Evolutionary conservation across 1,140 invertebrate species (phyloP).

Genomic region (Galendromus occidentalis): DNA sequence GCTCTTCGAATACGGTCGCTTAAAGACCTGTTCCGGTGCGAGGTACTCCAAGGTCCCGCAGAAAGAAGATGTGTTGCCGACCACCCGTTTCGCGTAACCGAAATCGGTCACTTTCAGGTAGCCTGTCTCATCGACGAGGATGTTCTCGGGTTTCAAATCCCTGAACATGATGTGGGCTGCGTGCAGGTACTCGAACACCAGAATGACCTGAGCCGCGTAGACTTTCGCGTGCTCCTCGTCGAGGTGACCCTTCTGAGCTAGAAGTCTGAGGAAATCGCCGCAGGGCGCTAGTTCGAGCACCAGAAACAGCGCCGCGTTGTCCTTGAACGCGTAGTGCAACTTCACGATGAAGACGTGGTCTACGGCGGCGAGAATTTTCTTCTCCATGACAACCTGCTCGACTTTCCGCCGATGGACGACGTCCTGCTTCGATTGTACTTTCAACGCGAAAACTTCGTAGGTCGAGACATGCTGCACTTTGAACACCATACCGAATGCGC

Average conservation of each 20-base stretch:
- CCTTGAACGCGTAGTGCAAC: constrained; percentile 1
- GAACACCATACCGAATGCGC: background rate
- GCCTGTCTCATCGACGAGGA: background rate
- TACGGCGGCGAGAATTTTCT: background rate
- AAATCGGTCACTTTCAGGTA: background rate
- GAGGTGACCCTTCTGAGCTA: constrained; percentile 40
- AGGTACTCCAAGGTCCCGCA: too few relatives aligned
- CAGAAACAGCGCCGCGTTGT: background rate
- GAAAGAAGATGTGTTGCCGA: background rate
- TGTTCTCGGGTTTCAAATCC: constrained; percentile 33
- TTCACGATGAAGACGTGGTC: background rate
- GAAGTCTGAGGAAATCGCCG: background rate
- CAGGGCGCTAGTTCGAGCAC: background rate
- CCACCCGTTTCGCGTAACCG: background rate
- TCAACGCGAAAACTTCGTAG: background rate
- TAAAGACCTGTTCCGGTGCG: too few relatives aligned
- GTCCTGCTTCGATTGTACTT: background rate
- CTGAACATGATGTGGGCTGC: constrained; percentile 54
- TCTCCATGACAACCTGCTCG: background rate
- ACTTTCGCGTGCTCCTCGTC: constrained; percentile 71
- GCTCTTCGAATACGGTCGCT: too few relatives aligned
- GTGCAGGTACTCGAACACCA: constrained; percentile 89
- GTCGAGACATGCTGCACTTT: background rate
- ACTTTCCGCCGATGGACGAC: background rate
- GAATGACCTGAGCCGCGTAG: constrained; percentile 80